These are phyloP conservation scores for Chesias legatella DNA, from an alignment of 2,888 invertebrate genomes.

Conservation along the genomic window DNA sequence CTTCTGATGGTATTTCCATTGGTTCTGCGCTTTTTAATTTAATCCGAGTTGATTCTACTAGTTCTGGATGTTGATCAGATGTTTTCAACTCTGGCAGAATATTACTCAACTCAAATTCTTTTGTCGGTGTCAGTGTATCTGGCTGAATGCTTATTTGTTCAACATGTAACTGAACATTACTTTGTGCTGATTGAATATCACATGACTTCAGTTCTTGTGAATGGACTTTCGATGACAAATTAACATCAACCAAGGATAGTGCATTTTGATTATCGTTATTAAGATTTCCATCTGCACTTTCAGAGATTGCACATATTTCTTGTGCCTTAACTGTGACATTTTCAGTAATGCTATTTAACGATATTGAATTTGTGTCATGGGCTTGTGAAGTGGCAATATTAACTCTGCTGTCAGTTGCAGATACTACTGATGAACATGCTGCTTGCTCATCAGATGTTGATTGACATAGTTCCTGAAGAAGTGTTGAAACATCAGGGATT, in stretches of 20 bases:
- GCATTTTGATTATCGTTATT: conserved; percentile 6
- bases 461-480: conserved; percentile 56
- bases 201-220: conserved; percentile 1
- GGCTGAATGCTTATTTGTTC: conserved; percentile 4
- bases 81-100: background rate
- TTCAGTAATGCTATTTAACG: background rate
- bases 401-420: conserved; percentile 31
- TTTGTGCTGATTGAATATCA: conserved; percentile 4
- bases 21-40: too few species aligned
- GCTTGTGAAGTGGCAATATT: conserved; percentile 35
- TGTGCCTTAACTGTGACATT: background rate
- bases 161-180: background rate
- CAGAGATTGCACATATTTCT: background rate
- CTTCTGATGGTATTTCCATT: too few species aligned
- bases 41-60: too few species aligned
- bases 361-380: conserved; percentile 3
- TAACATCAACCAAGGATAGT: background rate
- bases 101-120: background rate
- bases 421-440: conserved; percentile 28
- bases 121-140: background rate
- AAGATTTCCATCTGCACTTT: conserved; percentile 1
- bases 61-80: too few species aligned
- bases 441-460: conserved; percentile 54
- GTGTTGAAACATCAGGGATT: conserved; percentile 34
- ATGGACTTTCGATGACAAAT: conserved; percentile 1